Conservation (phyloP, 1,140 invertebrate genomes). For the Atopsyche davidsoni region DNA sequence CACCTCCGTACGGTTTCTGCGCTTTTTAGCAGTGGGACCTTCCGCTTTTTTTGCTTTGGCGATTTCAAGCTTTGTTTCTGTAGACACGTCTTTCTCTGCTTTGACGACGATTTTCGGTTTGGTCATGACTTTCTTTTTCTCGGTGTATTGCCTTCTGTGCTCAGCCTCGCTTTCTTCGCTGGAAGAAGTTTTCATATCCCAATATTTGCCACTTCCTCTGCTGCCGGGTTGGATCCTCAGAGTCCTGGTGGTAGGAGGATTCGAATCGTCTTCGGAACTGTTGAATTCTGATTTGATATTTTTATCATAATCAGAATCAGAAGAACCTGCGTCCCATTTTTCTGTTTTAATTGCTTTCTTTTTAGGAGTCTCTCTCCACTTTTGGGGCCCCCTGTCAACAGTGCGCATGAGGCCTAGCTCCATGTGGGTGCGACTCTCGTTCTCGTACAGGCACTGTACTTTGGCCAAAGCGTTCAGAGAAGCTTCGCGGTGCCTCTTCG, state of each 20-base stretch:
- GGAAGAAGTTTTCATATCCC: slow-evolving; percentile 65
- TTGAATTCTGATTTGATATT: slow-evolving; percentile 43
- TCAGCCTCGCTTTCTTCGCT: slow-evolving; percentile 48
- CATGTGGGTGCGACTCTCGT: slow-evolving; percentile 70
- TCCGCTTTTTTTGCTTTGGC: slow-evolving; percentile 30
- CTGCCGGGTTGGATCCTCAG: slow-evolving; percentile 67
- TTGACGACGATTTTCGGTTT: slow-evolving; percentile 33
- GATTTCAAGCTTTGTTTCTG: slow-evolving; percentile 27
- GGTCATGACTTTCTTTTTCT: slow-evolving; percentile 40
- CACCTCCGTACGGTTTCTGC: slow-evolving; percentile 55
- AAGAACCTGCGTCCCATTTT: slow-evolving; percentile 42
- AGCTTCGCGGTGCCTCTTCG: slow-evolving; percentile 76
- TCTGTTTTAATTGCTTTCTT: slow-evolving; percentile 42
- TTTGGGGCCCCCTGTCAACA: slow-evolving; percentile 35
- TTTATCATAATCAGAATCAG: slow-evolving; percentile 46
- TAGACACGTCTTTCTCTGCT: slow-evolving; percentile 43
- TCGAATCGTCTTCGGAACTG: slow-evolving; percentile 44
- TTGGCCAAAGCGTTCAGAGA: slow-evolving; percentile 86
- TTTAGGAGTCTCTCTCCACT: slow-evolving; percentile 31
- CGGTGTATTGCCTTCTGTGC: slow-evolving; percentile 35
- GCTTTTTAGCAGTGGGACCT: slow-evolving; percentile 41
- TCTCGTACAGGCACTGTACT: slow-evolving; percentile 86
- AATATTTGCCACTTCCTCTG: slow-evolving; percentile 72
- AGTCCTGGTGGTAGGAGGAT: slow-evolving; percentile 49
- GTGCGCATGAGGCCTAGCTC: slow-evolving; percentile 51